These are phyloP conservation scores for Cotesia congregata DNA, from an alignment of 2,888 invertebrate genomes.

Conservation along the genomic window DNA sequence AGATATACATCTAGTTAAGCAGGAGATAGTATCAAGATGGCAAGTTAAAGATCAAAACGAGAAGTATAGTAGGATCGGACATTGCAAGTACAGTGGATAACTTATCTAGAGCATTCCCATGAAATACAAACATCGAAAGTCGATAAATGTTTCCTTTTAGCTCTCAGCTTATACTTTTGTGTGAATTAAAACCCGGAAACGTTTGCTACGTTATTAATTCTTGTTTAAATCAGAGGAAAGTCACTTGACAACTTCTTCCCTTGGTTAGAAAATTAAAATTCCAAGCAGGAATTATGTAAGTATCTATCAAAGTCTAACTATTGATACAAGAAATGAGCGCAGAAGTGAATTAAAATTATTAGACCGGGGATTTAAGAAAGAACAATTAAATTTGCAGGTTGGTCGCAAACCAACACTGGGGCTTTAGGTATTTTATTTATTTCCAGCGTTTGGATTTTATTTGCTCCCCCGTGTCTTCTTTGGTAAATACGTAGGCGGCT, in stretches of 20 bases:
- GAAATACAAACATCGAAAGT: conserved; percentile 34
- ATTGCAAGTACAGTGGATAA: conserved; percentile 19
- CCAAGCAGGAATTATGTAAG: too few species aligned
- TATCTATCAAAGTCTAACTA: too few species aligned
- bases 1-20: conserved; percentile 12
- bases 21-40: conserved; percentile 34
- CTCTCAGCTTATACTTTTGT: conserved; percentile 15
- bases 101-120: conserved; percentile 37
- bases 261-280: neutral
- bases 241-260: conserved; percentile 7
- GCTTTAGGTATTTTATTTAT: neutral
- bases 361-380: neutral
- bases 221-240: conserved; percentile 25
- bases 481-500: conserved; percentile 53
- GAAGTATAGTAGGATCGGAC: conserved; percentile 25
- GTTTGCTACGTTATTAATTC: conserved; percentile 19
- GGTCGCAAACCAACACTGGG: neutral
- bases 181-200: conserved; percentile 22
- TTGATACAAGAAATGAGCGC: too few species aligned
- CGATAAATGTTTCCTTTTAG: conserved; percentile 31
- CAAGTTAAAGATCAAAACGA: conserved; percentile 26
- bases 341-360: neutral
- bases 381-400: neutral
- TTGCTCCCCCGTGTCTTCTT: conserved; percentile 46
- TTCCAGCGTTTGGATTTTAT: neutral